Percentiles rank a stretch among this genome's conserved stretches.
phyloP scores from a whole-genome alignment of 2,888 invertebrate species.

The Conops quadrifasciatus region DNA sequence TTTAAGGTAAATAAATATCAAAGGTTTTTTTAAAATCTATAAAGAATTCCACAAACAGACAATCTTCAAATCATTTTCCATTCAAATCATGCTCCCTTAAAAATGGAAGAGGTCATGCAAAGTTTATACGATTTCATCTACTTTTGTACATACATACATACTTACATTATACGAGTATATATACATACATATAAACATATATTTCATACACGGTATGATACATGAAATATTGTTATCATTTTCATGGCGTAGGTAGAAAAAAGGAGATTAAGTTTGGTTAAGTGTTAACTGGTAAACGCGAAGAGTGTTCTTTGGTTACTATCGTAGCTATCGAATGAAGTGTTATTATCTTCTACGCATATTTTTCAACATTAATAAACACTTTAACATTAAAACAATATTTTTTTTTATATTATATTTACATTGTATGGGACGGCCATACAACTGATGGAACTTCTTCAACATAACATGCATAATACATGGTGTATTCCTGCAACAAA shows the following conservation, averaged over 20 bases:
- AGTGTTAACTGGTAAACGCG: too few relatives aligned
- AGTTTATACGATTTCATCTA: constrained; percentile 8
- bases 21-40: not conserved
- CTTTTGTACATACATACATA: constrained; percentile 13
- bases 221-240: too few relatives aligned
- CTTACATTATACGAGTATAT: not conserved
- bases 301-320: too few relatives aligned
- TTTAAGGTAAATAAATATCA: constrained; percentile 51
- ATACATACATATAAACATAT: too few relatives aligned
- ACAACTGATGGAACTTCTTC: constrained; percentile 10
- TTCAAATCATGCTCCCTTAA: not conserved
- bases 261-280: too few relatives aligned
- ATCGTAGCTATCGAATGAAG: too few relatives aligned
- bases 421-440: constrained; percentile 12
- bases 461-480: constrained; percentile 12
- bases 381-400: constrained; percentile 8
- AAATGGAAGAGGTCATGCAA: not conserved
- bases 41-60: not conserved
- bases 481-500: constrained; percentile 16
- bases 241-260: too few relatives aligned
- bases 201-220: too few relatives aligned
- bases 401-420: constrained; percentile 22
- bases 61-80: not conserved
- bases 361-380: too few relatives aligned
- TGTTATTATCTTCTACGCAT: not conserved